A percentile compares a stretch with the other conserved stretches of the same genome.
These are phyloP conservation scores for Sciurus vulgaris DNA, from an alignment of 2,797 vertebrate genomes.

Conservation along the genomic window DNA sequence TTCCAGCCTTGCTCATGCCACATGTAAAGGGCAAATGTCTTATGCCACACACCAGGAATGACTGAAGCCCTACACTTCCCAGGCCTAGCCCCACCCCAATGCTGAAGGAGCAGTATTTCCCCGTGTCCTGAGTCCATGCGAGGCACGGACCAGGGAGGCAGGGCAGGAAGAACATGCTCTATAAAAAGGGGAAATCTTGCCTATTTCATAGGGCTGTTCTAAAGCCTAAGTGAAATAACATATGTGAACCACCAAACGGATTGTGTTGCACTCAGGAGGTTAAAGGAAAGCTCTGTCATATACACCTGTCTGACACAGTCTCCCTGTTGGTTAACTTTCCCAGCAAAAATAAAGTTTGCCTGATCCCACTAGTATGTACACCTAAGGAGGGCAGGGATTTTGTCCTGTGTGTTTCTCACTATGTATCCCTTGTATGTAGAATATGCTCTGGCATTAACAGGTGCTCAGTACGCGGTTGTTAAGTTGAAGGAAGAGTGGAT, in stretches of 20 bases:
- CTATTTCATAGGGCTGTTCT: background rate
- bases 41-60: background rate
- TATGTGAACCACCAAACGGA: background rate
- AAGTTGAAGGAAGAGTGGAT: background rate
- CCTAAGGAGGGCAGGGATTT: background rate
- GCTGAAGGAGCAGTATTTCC: background rate
- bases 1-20: background rate
- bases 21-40: background rate
- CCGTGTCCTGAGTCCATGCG: background rate
- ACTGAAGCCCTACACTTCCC: background rate
- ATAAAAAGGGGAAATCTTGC: background rate
- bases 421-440: background rate
- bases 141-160: accelerated
- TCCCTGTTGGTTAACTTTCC: background rate
- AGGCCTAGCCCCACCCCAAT: background rate
- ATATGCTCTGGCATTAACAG: background rate
- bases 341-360: background rate
- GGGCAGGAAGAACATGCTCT: background rate
- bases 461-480: background rate
- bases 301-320: background rate
- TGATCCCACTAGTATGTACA: background rate
- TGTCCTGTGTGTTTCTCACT: background rate
- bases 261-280: background rate
- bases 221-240: background rate
- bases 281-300: background rate